Base-by-base conservation (phyloP, 2,797 vertebrate species). In the Takifugu rubripes region DNA sequence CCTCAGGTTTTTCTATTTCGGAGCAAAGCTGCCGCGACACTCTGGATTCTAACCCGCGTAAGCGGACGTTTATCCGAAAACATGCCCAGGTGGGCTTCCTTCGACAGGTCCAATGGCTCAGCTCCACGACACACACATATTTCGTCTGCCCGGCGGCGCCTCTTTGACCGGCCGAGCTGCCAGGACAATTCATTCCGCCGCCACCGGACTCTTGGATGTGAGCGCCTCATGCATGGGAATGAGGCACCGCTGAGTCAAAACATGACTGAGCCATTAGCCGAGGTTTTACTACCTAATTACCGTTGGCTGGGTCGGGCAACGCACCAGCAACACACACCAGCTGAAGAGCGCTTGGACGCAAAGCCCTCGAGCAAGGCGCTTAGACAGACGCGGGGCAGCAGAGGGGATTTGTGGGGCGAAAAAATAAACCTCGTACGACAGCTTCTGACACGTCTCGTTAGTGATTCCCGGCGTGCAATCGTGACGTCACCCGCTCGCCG, bases 231-330 rank as follows among this genome's bases (percentile, higher is more conserved):
- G 68, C 77, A 75, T 77, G 70, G 75, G 84, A 86, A 85, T 82
- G 77, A 81, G 68, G 77, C 73, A 77, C 71, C 57, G 78, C 82
- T 82, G 77, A 81, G 82, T 84, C 78, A 84, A 85, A 86, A 84
- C 86, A 84, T 82, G 84, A 86, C 84, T 69, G 80, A 85, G 75
- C 69, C 74, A 74, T 75, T 71, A 81, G 74, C 56, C 6, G n/a
- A 63, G 54, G 59, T 76, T 84, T 80, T 75, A 84, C 83, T 75
- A 80, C 73, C 70, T 70, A 75, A 83, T 87, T 85, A 83, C 49
- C 73, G 75, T 81, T 77, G 29, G 44, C 61, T 54, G 8, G 8
- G 52, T 65, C 3, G 46, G 81, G 72, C 72, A 71, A 62, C 59
- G 46, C 47, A 75, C 63, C 80, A 83, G 56, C 50, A 49, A 64